A percentile compares a stretch with the other conserved stretches of the same genome.
These are phyloP conservation scores for Drosophila nasuta DNA, from an alignment of 1,140 invertebrate genomes.

Conservation along the genomic window DNA sequence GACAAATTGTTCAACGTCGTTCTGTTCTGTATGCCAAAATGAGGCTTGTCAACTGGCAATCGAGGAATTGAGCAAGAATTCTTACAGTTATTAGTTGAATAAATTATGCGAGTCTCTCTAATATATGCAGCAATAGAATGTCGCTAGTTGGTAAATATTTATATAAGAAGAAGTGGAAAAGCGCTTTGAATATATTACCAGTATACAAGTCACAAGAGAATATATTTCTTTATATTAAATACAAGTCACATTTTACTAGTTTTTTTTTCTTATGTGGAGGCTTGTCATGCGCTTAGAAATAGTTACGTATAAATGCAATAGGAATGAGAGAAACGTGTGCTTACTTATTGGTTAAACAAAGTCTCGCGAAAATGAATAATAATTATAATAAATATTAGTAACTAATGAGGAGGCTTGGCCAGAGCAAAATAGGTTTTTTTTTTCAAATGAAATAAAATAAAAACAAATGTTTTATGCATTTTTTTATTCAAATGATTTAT, in stretches of 20 bases:
- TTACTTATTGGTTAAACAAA: too few species aligned
- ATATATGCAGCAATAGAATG: conserved; percentile 1
- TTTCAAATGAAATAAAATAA: too few species aligned
- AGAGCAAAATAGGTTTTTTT: too few species aligned
- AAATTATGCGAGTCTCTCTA: conserved; percentile 10
- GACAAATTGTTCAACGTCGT: conserved; percentile 60
- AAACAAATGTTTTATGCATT: too few species aligned
- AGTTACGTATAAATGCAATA: too few species aligned
- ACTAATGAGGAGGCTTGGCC: too few species aligned
- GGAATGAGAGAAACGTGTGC: too few species aligned
- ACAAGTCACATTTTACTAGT: background rate
- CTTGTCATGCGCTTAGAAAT: background rate
- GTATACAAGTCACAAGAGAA: background rate
- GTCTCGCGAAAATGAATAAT: too few species aligned
- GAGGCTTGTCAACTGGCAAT: conserved; percentile 35
- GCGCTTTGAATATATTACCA: background rate
- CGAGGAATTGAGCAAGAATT: background rate
- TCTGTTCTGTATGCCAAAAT: background rate
- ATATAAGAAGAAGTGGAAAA: background rate
- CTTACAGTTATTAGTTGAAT: conserved; percentile 5
- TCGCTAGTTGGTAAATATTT: background rate
- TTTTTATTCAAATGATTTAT: too few species aligned
- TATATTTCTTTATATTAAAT: background rate
- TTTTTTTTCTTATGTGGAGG: background rate
- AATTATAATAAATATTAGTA: too few species aligned